Percentiles rank a stretch among this genome's conserved stretches.
Conservation (phyloP, 2,113 vertebrate species). For the Petroica traversi region DNA sequence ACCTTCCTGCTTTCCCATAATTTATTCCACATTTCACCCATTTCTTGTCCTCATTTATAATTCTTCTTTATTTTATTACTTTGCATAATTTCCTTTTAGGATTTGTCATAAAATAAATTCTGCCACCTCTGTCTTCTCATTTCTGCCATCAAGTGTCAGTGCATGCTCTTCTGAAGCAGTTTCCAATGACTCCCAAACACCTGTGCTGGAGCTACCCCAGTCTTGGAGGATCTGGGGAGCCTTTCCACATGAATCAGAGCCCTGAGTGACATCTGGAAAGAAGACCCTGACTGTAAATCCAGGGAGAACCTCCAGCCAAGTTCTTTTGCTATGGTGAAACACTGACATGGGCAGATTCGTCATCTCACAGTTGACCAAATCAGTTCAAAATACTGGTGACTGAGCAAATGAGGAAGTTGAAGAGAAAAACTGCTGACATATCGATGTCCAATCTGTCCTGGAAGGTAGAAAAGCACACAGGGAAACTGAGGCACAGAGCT, state of each 20-base stretch:
- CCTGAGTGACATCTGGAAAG: background rate
- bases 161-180: background rate
- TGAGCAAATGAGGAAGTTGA: background rate
- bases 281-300: background rate
- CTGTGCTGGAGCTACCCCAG: background rate
- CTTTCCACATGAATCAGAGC: background rate
- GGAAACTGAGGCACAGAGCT: background rate
- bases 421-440: background rate
- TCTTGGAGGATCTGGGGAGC: background rate
- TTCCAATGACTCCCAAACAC: background rate
- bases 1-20: slow-evolving; percentile 15
- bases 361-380: background rate
- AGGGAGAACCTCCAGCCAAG: background rate
- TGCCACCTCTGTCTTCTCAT: slow-evolving; percentile 16
- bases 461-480: background rate
- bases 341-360: background rate
- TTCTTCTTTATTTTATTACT: slow-evolving; percentile 73
- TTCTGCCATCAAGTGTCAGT: background rate
- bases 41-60: slow-evolving; percentile 64
- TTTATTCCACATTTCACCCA: slow-evolving; percentile 57
- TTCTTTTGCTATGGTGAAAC: background rate
- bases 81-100: slow-evolving; percentile 70
- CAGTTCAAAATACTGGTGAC: background rate
- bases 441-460: background rate
- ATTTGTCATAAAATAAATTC: slow-evolving; percentile 67